Evolutionary conservation across 1,140 invertebrate species (phyloP).

Genomic region (Tenebrio molitor): DNA sequence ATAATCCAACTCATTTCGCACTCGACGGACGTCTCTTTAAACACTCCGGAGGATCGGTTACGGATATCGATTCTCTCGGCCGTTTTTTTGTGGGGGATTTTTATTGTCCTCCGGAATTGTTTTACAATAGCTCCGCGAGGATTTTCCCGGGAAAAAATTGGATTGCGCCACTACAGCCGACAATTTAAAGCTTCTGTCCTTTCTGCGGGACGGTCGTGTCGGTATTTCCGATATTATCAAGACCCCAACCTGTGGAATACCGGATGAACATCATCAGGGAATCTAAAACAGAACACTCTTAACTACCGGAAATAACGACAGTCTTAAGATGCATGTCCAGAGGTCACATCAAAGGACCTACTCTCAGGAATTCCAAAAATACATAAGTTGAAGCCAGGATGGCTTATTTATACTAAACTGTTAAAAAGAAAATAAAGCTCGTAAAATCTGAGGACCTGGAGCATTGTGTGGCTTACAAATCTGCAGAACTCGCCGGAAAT

Average conservation of each 20-base stretch:
- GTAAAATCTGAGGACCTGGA: no score
- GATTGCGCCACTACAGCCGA: background rate
- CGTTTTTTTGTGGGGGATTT: slow-evolving; percentile 8
- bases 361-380: no score
- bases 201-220: background rate
- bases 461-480: no score
- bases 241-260: background rate
- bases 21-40: slow-evolving; percentile 24
- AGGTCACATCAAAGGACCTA: no score
- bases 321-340: no score
- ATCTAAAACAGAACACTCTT: no score
- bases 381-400: no score
- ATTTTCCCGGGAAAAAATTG: slow-evolving; percentile 11
- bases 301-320: no score
- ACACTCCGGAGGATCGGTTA: slow-evolving; percentile 33
- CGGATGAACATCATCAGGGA: slow-evolving; percentile 6
- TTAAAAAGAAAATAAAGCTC: no score
- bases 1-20: slow-evolving; percentile 26
- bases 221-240: background rate
- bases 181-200: slow-evolving; percentile 5
- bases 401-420: no score
- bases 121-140: slow-evolving; percentile 36
- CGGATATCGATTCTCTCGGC: slow-evolving; percentile 18
- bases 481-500: no score
- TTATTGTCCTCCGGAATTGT: slow-evolving; percentile 29